These are phyloP conservation scores for Actinia tenebrosa DNA, from an alignment of 64 coral and sea anemone species.

Conservation along the genomic window DNA sequence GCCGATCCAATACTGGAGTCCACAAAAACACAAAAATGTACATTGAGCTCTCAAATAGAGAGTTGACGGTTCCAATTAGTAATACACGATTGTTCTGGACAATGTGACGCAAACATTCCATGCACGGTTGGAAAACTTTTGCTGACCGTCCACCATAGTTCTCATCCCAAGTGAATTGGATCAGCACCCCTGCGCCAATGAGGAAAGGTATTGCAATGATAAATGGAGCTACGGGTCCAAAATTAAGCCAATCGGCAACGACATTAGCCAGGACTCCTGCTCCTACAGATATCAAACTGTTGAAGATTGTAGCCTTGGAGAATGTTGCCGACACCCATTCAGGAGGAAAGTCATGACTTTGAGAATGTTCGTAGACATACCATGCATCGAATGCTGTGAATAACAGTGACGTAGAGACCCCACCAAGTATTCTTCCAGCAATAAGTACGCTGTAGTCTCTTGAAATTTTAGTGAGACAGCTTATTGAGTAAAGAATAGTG, in stretches of 20 bases:
- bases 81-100: slow-evolving; percentile 67
- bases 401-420: slow-evolving; percentile 88
- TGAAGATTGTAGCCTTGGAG: slow-evolving; percentile 84
- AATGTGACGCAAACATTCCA: slow-evolving; percentile 87
- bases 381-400: slow-evolving; percentile 94
- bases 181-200: slow-evolving; percentile 63
- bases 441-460: slow-evolving; percentile 86
- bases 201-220: slow-evolving; percentile 92
- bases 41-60: slow-evolving; percentile 95
- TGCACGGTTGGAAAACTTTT: slow-evolving; percentile 80
- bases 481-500: slow-evolving; percentile 76
- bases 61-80: slow-evolving; percentile 83
- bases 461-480: slow-evolving; percentile 90
- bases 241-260: slow-evolving; percentile 77
- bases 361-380: slow-evolving; percentile 95
- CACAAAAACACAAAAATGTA: slow-evolving; percentile 98
- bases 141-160: slow-evolving; percentile 80
- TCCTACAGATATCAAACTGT: slow-evolving; percentile 84
- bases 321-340: slow-evolving; percentile 91
- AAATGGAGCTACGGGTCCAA: slow-evolving; percentile 95
- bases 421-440: slow-evolving; percentile 76
- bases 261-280: slow-evolving; percentile 86
- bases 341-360: slow-evolving; percentile 79
- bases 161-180: slow-evolving; percentile 88
- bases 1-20: slow-evolving; percentile 91